These are phyloP conservation scores for Paramormyrops hopkinsi DNA, from an alignment of 2,797 vertebrate species.

Conservation along the genomic window DNA sequence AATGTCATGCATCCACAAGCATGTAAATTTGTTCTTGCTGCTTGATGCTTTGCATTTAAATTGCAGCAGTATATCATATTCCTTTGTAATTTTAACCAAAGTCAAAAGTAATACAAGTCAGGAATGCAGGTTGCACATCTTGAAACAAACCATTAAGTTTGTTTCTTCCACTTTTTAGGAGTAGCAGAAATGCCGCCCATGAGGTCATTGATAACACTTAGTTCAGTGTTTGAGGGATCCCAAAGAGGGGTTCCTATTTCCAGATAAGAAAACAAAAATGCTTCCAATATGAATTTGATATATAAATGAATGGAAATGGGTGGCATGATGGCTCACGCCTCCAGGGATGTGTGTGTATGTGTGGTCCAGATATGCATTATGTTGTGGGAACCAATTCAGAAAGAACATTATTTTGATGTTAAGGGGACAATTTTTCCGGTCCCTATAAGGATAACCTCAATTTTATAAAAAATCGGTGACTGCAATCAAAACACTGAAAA, in stretches of 20 bases:
- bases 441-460: background rate
- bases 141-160: constrained; percentile 9
- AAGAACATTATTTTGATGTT: background rate
- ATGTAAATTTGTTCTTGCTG: constrained; percentile 37
- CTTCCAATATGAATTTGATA: background rate
- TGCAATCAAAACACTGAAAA: background rate
- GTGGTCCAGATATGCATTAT: background rate
- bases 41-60: constrained; percentile 56
- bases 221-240: background rate
- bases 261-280: background rate
- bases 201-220: background rate
- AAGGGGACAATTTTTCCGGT: background rate
- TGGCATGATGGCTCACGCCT: background rate
- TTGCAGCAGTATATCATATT: constrained; percentile 38
- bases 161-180: background rate
- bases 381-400: background rate
- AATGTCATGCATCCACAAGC: constrained; percentile 33
- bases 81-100: constrained; percentile 24
- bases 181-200: background rate
- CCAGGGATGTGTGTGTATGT: background rate
- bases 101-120: constrained; percentile 16
- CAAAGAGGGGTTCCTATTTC: background rate
- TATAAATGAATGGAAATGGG: background rate
- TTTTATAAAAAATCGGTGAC: background rate
- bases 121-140: background rate